These are phyloP conservation scores for Empis stercorea DNA, from an alignment of 2,888 invertebrate genomes.

Conservation along the genomic window DNA sequence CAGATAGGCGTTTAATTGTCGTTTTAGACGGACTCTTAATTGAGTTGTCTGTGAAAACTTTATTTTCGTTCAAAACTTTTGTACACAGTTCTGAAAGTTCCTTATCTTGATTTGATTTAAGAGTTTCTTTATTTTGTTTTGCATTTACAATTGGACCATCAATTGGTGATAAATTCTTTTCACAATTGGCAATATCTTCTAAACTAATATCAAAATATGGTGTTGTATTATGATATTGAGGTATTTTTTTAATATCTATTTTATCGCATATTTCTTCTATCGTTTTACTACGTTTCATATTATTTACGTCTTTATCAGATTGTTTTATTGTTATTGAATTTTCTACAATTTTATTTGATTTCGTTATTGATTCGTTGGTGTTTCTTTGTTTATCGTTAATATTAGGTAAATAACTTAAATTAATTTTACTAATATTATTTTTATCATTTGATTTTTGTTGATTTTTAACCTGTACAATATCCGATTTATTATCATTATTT, in stretches of 20 bases:
- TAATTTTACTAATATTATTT: background rate
- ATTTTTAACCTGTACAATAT: background rate
- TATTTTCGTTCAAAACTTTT: no score
- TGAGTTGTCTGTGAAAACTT: no score
- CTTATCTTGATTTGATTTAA: no score
- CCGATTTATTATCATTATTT: background rate
- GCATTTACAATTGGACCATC: no score
- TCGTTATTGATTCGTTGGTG: background rate
- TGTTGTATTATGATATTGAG: constrained; percentile 6
- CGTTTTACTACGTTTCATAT: constrained; percentile 4
- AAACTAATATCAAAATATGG: constrained; percentile 10
- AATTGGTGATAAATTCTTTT: background rate
- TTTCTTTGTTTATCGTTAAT: background rate
- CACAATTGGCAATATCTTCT: constrained; percentile 1
- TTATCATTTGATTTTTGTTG: background rate
- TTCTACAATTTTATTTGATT: background rate
- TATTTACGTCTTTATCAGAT: background rate
- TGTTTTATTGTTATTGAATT: background rate
- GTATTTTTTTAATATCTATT: constrained; percentile 6
- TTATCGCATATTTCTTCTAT: constrained; percentile 11
- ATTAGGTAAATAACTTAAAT: background rate
- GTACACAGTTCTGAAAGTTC: no score
- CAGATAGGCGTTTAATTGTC: no score
- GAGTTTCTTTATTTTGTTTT: no score
- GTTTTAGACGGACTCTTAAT: no score